Evolutionary conservation across 1,140 invertebrate genomes (phyloP).

Genomic region (Drosophila rhopaloa): DNA sequence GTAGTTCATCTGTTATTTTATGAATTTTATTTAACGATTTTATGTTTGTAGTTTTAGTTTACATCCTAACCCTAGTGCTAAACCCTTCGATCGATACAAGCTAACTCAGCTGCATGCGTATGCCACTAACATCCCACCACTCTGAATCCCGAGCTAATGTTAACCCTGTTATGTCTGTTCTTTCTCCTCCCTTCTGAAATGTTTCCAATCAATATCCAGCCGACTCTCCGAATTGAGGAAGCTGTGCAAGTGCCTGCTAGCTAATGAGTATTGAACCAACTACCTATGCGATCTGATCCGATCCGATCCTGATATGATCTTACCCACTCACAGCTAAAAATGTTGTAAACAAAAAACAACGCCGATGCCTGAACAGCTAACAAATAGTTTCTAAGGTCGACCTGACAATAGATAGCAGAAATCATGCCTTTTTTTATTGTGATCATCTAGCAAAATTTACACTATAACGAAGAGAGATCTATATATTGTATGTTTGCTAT

Average conservation of each 20-base stretch:
- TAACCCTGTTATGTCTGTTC: slow-evolving; percentile 36
- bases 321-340: slow-evolving; percentile 18
- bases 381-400: slow-evolving; percentile 40
- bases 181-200: slow-evolving; percentile 2
- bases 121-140: not conserved
- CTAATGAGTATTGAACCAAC: slow-evolving; percentile 47
- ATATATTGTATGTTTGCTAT: slow-evolving; percentile 19
- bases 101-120: slow-evolving; percentile 30
- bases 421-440: slow-evolving; percentile 54
- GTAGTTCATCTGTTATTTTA: not conserved
- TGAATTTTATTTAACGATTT: slow-evolving; percentile 10
- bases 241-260: slow-evolving; percentile 43
- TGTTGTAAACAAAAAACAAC: slow-evolving; percentile 24
- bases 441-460: slow-evolving; percentile 47
- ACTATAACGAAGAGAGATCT: slow-evolving; percentile 35
- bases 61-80: not conserved
- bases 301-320: slow-evolving; percentile 39
- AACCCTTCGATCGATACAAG: slow-evolving; percentile 8
- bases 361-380: slow-evolving; percentile 13
- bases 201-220: slow-evolving; percentile 14
- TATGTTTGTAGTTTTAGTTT: slow-evolving; percentile 30
- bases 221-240: slow-evolving; percentile 29
- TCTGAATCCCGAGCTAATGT: not conserved
- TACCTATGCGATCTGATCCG: slow-evolving; percentile 29
- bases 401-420: slow-evolving; percentile 46